Evolutionary conservation across 1,140 invertebrate genomes (phyloP).

Genomic region (Ladona fulva): DNA sequence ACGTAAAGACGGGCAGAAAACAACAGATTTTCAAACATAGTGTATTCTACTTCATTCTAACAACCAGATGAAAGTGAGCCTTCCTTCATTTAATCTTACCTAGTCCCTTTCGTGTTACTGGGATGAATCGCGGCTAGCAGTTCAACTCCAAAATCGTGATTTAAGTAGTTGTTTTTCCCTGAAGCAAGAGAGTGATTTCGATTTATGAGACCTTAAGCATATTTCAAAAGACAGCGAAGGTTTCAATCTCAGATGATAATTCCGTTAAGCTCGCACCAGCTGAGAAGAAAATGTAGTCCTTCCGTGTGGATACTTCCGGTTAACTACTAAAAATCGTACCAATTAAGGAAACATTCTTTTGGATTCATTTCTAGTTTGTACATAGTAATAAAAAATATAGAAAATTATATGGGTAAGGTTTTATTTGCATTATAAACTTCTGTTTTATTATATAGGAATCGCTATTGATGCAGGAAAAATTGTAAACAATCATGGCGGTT

Average conservation of each 20-base stretch:
- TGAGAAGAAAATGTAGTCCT: constrained; percentile 9
- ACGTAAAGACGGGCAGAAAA: no score
- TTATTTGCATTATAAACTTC: no score
- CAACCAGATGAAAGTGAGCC: not conserved
- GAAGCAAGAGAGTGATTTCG: not conserved
- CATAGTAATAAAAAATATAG: no score
- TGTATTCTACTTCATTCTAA: not conserved
- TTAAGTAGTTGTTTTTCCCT: not conserved
- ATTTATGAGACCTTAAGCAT: not conserved
- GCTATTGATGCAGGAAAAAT: not conserved
- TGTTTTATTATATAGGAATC: no score
- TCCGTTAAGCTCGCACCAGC: not conserved
- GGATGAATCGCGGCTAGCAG: not conserved
- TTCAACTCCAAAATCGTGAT: not conserved
- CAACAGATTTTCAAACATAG: no score
- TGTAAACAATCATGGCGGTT: not conserved
- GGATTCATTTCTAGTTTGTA: no score
- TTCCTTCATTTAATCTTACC: constrained; percentile 10
- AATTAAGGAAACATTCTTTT: not conserved
- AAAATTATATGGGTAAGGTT: no score
- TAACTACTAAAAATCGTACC: not conserved
- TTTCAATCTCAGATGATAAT: not conserved
- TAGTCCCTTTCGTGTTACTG: not conserved
- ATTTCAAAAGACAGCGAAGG: not conserved
- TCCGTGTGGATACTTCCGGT: not conserved